Base-by-base conservation (phyloP, 53 echinoderm and acorn worm genomes). In the Apostichopus leukothele region DNA sequence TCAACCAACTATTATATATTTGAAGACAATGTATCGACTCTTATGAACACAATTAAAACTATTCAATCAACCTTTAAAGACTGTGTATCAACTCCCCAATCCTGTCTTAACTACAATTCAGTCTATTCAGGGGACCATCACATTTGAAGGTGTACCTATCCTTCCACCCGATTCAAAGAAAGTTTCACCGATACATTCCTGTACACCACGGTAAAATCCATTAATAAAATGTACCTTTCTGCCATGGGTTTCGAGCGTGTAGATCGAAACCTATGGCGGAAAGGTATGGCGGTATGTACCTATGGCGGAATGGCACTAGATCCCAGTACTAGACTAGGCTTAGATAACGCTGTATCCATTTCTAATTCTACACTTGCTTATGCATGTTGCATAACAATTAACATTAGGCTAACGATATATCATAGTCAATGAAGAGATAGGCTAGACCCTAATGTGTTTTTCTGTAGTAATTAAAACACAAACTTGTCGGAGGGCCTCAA, bases 401-500 rank as follows among this genome's bases (percentile, higher is more conserved):
- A 39, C 39, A 39, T 39, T 39, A 39, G 39, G 39, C 39, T 39
- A 39, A 39, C 39, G 39, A 39, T 39, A 39, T 39, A 39, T 39
- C 68, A 67, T 16, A 67, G 68, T 67, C 14, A 13, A n/a, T 13
- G 14, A 67, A 16, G n/a, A n/a, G 14, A 13, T 67, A 67, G 68
- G 68, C 68, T 67, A 67, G 68, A n/a, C 4, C 68, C 68, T 67
- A 67, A n/a, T 3, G 14, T 67, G n/a, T 16, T n/a, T 16, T n/a
- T 16, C 68, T 16, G 3, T 67, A 67, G 68, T 13, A 74, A 74
- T 25, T 21, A 74, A 74, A 84, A 7, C 4, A 67, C 85, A 5
- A 78, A 97, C 97, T 92, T 97, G 94, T 86, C 90, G 90, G 68
- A 97, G 94, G 6, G 97, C 97, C 80, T 95, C 94, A 54, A 97